phyloP scores from a whole-genome alignment of 2,113 vertebrate genomes.

The Alectura lathami region DNA sequence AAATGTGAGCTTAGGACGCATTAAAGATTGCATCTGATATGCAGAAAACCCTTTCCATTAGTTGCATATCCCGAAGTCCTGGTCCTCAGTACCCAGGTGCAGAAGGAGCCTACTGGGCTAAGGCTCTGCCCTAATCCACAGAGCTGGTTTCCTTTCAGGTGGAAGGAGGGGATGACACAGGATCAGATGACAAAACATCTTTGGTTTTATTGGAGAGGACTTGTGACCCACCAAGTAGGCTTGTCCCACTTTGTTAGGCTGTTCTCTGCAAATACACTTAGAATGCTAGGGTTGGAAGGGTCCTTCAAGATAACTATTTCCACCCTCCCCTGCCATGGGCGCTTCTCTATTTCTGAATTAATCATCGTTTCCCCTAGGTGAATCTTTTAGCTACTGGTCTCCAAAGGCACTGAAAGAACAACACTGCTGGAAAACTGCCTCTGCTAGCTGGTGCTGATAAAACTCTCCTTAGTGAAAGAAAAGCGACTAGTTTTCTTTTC shows the following conservation, averaged over 20 bases:
- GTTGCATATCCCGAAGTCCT: background rate
- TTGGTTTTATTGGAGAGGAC: background rate
- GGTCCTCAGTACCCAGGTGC: accelerated
- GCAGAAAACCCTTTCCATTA: background rate
- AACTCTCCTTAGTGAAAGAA: background rate
- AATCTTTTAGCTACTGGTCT: background rate
- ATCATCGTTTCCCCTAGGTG: background rate
- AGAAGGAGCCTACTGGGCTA: accelerated
- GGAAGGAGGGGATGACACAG: background rate
- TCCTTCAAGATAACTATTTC: background rate
- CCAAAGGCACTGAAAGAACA: background rate
- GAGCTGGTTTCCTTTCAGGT: background rate
- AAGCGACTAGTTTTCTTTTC: background rate
- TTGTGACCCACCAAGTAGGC: background rate
- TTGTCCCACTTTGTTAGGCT: background rate
- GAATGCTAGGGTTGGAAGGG: background rate
- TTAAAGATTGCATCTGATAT: background rate
- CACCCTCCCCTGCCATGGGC: background rate
- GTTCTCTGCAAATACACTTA: background rate
- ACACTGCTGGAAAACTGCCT: background rate
- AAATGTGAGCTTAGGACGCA: background rate
- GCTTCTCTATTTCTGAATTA: background rate
- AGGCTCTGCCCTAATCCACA: background rate
- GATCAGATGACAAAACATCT: background rate
- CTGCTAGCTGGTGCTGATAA: background rate